These are phyloP conservation scores for Meleagris gallopavo DNA, from an alignment of 2,113 vertebrate genomes.

Conservation along the genomic window DNA sequence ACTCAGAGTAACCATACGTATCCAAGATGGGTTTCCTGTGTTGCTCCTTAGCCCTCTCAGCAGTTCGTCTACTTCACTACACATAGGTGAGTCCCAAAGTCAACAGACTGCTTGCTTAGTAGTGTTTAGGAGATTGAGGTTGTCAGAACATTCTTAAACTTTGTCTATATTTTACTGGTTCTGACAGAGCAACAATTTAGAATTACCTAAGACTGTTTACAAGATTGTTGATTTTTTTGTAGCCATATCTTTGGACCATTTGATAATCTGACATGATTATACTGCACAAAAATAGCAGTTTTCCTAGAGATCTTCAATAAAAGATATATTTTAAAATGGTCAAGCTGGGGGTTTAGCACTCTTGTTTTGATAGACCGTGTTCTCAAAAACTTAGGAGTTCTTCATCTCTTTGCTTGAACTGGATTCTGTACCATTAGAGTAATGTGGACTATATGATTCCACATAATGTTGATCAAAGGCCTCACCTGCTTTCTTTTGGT, in stretches of 20 bases:
- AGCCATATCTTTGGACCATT: background rate
- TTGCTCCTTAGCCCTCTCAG: background rate
- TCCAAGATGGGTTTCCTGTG: background rate
- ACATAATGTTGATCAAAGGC: background rate
- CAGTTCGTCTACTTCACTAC: background rate
- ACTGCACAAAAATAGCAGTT: background rate
- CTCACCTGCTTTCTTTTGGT: conserved; percentile 3
- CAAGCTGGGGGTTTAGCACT: background rate
- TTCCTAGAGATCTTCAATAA: background rate
- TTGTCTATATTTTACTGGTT: background rate
- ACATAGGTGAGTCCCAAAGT: background rate
- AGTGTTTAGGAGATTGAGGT: background rate
- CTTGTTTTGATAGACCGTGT: background rate
- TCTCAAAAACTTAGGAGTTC: background rate
- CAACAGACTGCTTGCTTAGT: background rate
- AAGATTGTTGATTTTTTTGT: background rate
- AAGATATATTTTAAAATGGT: background rate
- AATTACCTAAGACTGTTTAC: background rate
- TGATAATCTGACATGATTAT: background rate
- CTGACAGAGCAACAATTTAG: background rate
- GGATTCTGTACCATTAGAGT: background rate
- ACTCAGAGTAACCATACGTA: background rate
- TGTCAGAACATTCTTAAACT: background rate
- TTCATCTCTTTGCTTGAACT: background rate
- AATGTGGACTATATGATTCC: background rate